A percentile compares a stretch with the other conserved stretches of the same genome.
Evolutionary conservation across 2,888 invertebrate genomes (phyloP).

Genomic region (Erebia aethiops): DNA sequence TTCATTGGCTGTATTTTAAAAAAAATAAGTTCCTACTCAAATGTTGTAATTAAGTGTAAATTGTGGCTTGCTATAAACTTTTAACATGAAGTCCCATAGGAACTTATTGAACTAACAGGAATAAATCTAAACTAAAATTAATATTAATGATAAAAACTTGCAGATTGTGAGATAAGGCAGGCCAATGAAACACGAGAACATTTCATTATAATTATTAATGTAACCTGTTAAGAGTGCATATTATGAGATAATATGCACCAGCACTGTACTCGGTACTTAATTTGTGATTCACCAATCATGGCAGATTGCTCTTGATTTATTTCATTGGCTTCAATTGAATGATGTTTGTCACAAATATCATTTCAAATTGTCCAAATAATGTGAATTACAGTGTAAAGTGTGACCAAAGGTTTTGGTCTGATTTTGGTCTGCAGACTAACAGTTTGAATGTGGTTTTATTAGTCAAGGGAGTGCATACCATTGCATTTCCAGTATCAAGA

Average conservation of each 20-base stretch:
- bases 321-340: constrained; percentile 68
- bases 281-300: constrained; percentile 68
- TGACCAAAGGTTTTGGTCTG: too few species aligned
- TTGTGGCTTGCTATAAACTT: too few species aligned
- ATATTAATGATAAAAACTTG: not conserved
- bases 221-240: constrained; percentile 48
- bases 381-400: not conserved
- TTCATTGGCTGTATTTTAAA: too few species aligned
- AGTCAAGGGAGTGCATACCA: too few species aligned
- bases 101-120: too few species aligned
- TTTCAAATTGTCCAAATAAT: constrained; percentile 27
- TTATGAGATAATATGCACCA: constrained; percentile 51
- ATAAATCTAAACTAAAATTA: not conserved
- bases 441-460: too few species aligned
- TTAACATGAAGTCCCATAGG: too few species aligned
- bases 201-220: constrained; percentile 45
- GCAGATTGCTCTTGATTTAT: constrained; percentile 63
- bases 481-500: too few species aligned
- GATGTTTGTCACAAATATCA: constrained; percentile 45
- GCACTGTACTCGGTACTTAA: constrained; percentile 42
- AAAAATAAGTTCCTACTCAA: too few species aligned
- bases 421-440: too few species aligned
- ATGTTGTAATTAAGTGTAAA: too few species aligned
- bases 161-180: not conserved
- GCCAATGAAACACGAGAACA: constrained; percentile 19